Base-by-base conservation (phyloP, 2,888 invertebrate species). In the Lottia scabra region DNA sequence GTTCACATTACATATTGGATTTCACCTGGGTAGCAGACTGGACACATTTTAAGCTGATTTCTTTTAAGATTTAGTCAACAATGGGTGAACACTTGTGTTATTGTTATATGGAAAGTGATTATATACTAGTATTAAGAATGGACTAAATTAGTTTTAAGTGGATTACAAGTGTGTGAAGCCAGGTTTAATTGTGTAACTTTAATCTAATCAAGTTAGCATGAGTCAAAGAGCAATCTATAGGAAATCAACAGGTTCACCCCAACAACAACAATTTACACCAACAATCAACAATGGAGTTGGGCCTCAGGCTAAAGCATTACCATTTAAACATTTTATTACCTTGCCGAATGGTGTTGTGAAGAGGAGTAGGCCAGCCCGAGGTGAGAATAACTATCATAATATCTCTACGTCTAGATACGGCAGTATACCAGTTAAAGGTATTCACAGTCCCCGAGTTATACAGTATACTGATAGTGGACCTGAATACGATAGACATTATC, bases 311-410 rank as follows among this genome's bases (percentile, higher is more conserved):
- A 56, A 23, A 23, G 56, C 23, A 30, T 83, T 82, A 65, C 79
- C 79, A 12, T 63, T 83, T 15, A 83, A 79, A 26, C 82, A 84
- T 68, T 82, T 82, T 56, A 84, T 82, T 65, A 81, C 83, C 44
- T 71, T 83, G 62, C 82, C 81, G 38, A 73, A 79, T 67, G 81
- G 80, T 65, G 71, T 81, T 27, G 75, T 74, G 43, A 43, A 19
- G 6, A 45, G 44, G n/a, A 65, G 38, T 43, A 65, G 38, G 66
- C 48, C 56, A 23, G 63, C 38, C 19, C 44, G 27, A 43, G 63
- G 62, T 44, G 63, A 63, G 27, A 38, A 44, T 44, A 23, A 38
- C 30, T 44, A 66, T 23, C n/a, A 43, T 19, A 23, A 15, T 16
- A n/a, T 10, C n/a, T 43, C 45, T n/a, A 43, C 44, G 16, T 23